Conservation (phyloP, 2,797 vertebrate species). For the Premnoplex brunnescens region DNA sequence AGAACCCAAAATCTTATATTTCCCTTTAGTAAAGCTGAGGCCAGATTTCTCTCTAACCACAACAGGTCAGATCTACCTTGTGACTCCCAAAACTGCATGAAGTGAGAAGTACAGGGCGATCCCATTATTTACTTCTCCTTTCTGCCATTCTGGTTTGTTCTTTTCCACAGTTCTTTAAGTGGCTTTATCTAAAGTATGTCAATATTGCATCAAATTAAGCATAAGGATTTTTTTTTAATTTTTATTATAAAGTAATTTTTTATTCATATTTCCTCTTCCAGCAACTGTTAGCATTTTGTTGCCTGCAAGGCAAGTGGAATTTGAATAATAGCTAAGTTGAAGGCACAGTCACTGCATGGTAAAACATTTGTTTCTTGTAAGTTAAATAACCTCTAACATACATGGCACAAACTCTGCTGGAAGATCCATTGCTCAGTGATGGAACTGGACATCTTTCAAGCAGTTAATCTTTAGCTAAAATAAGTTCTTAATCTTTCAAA, state of each 20-base stretch:
- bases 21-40: not conserved
- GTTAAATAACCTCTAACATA: not conserved
- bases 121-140: rapidly evolving
- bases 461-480: not conserved
- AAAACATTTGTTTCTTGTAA: not conserved
- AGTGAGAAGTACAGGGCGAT: not conserved
- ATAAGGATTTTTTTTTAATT: rapidly evolving
- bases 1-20: rapidly evolving
- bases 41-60: not conserved
- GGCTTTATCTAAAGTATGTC: not conserved
- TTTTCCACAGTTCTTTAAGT: not conserved
- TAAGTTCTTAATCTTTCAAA: not conserved
- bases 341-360: not conserved
- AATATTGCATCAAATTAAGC: not conserved
- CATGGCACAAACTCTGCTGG: not conserved
- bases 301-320: not conserved
- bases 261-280: not conserved
- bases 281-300: not conserved
- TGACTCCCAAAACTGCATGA: not conserved
- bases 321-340: not conserved
- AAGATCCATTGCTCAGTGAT: not conserved
- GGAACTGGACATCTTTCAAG: not conserved
- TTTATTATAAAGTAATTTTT: not conserved
- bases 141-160: not conserved
- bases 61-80: not conserved